These are phyloP conservation scores for Ennomos quercinarius DNA, from an alignment of 2,888 invertebrate genomes.

Conservation along the genomic window DNA sequence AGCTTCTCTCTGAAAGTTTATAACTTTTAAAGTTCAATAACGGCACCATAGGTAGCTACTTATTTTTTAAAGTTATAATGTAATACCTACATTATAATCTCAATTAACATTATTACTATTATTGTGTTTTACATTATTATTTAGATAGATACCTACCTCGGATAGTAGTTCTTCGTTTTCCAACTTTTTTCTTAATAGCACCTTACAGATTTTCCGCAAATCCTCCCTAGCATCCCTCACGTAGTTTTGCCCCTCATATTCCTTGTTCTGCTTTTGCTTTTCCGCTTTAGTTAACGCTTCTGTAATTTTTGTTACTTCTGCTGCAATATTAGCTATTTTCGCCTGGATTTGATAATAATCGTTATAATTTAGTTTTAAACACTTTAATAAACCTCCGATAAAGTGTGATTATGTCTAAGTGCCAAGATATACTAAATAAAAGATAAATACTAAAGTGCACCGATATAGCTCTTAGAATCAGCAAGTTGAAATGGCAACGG, in stretches of 20 bases:
- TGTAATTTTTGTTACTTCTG: conserved; percentile 50
- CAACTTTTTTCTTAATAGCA: conserved; percentile 66
- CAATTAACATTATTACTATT: too few relatives aligned
- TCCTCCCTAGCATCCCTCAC: conserved; percentile 70
- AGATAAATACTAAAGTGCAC: too few relatives aligned
- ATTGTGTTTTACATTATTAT: too few relatives aligned
- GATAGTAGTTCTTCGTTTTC: conserved; percentile 69
- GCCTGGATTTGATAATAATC: conserved; percentile 43
- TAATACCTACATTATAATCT: too few relatives aligned
- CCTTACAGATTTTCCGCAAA: conserved; percentile 64
- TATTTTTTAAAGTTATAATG: neutral
- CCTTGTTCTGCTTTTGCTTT: conserved; percentile 56
- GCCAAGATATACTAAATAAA: too few relatives aligned
- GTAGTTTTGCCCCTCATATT: conserved; percentile 58
- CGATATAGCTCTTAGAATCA: too few relatives aligned
- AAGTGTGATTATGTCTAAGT: too few relatives aligned
- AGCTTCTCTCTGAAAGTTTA: conserved; percentile 61
- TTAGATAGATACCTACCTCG: conserved; percentile 52
- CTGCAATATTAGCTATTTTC: conserved; percentile 48
- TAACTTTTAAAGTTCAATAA: neutral
- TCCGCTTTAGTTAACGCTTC: conserved; percentile 50
- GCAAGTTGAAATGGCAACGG: too few relatives aligned
- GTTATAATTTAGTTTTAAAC: too few relatives aligned
- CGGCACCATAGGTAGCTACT: too few relatives aligned
- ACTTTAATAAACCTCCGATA: too few relatives aligned